Conservation (phyloP, 2,888 invertebrate species). For the Phengaris arion region DNA sequence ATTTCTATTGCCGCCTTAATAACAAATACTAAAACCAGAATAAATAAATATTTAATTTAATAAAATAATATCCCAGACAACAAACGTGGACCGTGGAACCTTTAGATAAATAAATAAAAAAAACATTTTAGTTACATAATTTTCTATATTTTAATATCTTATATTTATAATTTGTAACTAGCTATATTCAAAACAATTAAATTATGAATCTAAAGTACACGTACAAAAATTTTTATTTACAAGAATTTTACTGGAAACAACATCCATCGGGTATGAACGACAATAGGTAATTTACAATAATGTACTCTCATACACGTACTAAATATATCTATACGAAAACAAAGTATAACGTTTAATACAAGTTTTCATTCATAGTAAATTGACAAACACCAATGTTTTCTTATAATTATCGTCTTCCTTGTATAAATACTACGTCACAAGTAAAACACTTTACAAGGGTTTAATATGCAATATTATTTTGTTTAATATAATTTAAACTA, state of each 20-base stretch:
- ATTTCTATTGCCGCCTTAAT: too few relatives aligned
- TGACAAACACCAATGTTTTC: slow-evolving; percentile 39
- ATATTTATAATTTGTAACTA: slow-evolving; percentile 73
- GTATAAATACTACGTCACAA: slow-evolving; percentile 29
- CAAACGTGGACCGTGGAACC: too few relatives aligned
- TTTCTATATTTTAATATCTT: slow-evolving; percentile 74
- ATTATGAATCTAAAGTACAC: slow-evolving; percentile 68
- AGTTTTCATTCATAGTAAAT: slow-evolving; percentile 35
- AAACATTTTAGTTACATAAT: slow-evolving; percentile 52
- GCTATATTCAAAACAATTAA: slow-evolving; percentile 70
- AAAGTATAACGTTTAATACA: slow-evolving; percentile 37
- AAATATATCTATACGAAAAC: slow-evolving; percentile 38
- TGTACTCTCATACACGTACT: slow-evolving; percentile 37
- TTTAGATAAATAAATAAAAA: slow-evolving; percentile 38
- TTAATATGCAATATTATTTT: slow-evolving; percentile 16
- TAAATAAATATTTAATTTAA: too few relatives aligned
- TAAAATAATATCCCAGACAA: too few relatives aligned
- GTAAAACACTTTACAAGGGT: slow-evolving; percentile 16
- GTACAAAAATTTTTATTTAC: slow-evolving; percentile 78
- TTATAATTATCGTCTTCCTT: slow-evolving; percentile 29
- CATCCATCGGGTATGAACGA: slow-evolving; percentile 59
- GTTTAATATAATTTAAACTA: not conserved
- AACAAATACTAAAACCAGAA: too few relatives aligned
- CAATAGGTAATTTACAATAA: slow-evolving; percentile 61
- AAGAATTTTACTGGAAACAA: slow-evolving; percentile 67